Conservation (phyloP, 2,113 vertebrate species). For the Passer domesticus region DNA sequence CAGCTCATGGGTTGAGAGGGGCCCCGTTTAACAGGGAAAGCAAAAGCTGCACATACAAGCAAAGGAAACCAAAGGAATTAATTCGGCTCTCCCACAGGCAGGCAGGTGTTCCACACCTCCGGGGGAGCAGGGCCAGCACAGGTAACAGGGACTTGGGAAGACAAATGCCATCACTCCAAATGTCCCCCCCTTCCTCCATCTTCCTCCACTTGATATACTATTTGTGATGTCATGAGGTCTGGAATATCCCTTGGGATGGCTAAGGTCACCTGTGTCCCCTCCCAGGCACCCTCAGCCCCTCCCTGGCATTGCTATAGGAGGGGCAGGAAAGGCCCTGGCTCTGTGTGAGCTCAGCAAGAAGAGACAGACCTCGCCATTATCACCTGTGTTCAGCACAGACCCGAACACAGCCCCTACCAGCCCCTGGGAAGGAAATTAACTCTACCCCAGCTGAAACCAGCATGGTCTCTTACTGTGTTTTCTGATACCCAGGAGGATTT, state of each 20-base stretch:
- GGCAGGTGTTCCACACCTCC: neutral
- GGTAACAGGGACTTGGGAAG: neutral
- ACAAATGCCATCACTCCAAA: neutral
- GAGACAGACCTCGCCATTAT: neutral
- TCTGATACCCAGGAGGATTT: neutral
- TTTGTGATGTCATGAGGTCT: neutral
- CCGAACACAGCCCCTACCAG: neutral
- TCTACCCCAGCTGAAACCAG: neutral
- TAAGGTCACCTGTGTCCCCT: neutral
- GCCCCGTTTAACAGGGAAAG: neutral
- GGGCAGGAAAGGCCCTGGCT: neutral
- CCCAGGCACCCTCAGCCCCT: neutral
- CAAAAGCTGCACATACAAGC: neutral
- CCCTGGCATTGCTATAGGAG: neutral
- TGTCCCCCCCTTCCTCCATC: neutral
- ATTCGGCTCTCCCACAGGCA: neutral
- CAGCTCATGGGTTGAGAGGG: neutral
- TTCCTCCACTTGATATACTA: neutral
- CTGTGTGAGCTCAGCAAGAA: neutral
- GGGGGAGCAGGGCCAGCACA: neutral
- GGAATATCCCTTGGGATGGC: neutral
- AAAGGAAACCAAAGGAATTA: neutral
- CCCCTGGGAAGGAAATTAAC: neutral
- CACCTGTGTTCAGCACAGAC: neutral
- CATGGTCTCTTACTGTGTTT: accelerated